Evolutionary conservation across 2,797 vertebrate species (phyloP).

Genomic region (Cynopterus sphinx): DNA sequence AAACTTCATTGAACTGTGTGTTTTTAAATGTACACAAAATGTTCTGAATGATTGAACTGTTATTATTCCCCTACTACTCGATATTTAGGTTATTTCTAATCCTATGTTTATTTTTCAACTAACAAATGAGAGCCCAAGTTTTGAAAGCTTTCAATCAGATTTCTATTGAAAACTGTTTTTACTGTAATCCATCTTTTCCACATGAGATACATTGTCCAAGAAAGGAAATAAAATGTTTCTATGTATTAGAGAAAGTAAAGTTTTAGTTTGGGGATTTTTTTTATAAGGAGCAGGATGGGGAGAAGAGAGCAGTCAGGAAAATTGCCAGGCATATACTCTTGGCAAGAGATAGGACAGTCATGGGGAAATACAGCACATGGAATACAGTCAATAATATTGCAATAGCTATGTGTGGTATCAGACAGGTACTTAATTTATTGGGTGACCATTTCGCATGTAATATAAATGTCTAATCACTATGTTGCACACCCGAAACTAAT

Average conservation of each 20-base stretch:
- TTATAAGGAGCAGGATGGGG: not conserved
- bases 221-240: not conserved
- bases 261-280: not conserved
- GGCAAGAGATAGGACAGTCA: not conserved
- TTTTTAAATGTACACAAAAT: not conserved
- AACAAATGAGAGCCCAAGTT: conserved; percentile 21
- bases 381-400: not conserved
- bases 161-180: conserved; percentile 20
- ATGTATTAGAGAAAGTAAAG: not conserved
- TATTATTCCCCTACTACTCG: not conserved
- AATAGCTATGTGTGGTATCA: not conserved
- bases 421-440: not conserved
- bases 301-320: not conserved
- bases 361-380: not conserved
- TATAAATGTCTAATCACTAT: not conserved
- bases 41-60: not conserved
- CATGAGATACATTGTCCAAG: not conserved
- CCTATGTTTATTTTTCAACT: conserved; percentile 12
- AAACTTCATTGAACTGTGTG: not conserved
- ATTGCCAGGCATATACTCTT: not conserved
- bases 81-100: conserved; percentile 33
- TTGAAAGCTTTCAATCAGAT: conserved; percentile 41
- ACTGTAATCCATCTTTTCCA: not conserved
- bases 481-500: not conserved
- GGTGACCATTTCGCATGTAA: not conserved